Evolutionary conservation across 2,797 vertebrate species (phyloP).

Genomic region (Bufotes viridis): DNA sequence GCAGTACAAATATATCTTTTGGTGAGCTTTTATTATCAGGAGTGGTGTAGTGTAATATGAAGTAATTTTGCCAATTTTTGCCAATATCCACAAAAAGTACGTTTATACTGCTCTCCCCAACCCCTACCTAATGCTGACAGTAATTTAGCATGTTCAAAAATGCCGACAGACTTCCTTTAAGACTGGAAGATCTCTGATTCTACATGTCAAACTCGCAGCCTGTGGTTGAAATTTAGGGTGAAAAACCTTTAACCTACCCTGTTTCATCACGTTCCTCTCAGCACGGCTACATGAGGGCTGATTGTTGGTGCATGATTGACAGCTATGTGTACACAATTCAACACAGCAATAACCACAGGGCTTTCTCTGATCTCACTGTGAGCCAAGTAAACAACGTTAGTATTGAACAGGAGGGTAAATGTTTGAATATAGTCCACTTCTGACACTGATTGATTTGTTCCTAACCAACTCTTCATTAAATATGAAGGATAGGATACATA

Average conservation of each 20-base stretch:
- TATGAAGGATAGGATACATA: neutral
- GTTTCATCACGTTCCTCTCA: neutral
- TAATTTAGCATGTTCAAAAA: too few relatives aligned
- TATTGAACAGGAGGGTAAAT: constrained; percentile 59
- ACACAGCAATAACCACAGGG: constrained; percentile 50
- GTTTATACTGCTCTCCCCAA: too few relatives aligned
- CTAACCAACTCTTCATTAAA: constrained; percentile 59
- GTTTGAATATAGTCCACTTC: constrained; percentile 61
- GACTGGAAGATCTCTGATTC: too few relatives aligned
- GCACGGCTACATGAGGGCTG: neutral
- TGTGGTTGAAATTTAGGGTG: neutral
- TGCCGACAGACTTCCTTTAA: too few relatives aligned
- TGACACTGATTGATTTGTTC: constrained; percentile 40
- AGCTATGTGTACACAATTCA: neutral
- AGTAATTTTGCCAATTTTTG: too few relatives aligned
- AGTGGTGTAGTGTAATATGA: too few relatives aligned
- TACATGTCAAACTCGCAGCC: neutral
- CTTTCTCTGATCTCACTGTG: constrained; percentile 48
- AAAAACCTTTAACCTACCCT: neutral
- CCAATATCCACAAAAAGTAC: too few relatives aligned
- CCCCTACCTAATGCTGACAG: too few relatives aligned
- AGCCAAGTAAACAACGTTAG: constrained; percentile 44
- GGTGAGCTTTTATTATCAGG: too few relatives aligned
- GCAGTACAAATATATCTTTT: too few relatives aligned
- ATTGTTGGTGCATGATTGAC: neutral